Conservation (phyloP, 2,888 invertebrate species). For the Silvanus unidentatus region DNA sequence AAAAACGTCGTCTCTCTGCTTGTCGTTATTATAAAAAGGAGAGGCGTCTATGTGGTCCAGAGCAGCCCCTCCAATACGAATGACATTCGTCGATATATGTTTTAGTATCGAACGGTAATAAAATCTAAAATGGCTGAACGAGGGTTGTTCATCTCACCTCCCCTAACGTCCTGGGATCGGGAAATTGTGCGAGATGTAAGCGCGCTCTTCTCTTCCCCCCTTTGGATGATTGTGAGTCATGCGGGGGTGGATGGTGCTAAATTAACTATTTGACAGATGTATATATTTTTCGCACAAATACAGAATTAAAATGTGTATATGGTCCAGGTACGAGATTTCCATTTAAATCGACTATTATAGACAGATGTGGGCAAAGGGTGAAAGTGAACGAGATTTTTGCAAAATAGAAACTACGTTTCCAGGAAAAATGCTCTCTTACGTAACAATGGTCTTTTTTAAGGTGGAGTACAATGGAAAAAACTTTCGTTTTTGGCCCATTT, state of each 20-base stretch:
- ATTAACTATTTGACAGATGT: constrained; percentile 29
- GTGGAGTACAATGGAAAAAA: too few species aligned
- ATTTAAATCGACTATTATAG: too few species aligned
- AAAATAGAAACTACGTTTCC: too few species aligned
- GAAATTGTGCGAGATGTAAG: neutral
- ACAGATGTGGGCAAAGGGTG: too few species aligned
- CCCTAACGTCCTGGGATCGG: constrained; percentile 4
- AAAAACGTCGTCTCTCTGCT: too few species aligned
- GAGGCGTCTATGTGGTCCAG: neutral
- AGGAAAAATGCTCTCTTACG: too few species aligned
- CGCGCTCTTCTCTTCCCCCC: constrained; percentile 13
- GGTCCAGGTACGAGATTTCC: too few species aligned
- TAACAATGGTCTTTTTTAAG: too few species aligned
- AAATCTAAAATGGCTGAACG: constrained; percentile 47
- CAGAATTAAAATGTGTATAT: constrained; percentile 15
- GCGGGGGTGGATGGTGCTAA: constrained; percentile 34
- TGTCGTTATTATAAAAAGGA: neutral
- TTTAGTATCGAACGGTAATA: constrained; percentile 48
- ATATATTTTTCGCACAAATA: constrained; percentile 12
- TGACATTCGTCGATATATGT: constrained; percentile 27
- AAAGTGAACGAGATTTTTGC: too few species aligned
- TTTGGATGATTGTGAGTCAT: constrained; percentile 30
- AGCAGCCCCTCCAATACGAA: neutral
- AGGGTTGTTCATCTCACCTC: constrained; percentile 27
- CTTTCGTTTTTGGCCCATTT: too few species aligned